Evolutionary conservation across 2,113 vertebrate genomes (phyloP).

Genomic region (Elanus axillaris): DNA sequence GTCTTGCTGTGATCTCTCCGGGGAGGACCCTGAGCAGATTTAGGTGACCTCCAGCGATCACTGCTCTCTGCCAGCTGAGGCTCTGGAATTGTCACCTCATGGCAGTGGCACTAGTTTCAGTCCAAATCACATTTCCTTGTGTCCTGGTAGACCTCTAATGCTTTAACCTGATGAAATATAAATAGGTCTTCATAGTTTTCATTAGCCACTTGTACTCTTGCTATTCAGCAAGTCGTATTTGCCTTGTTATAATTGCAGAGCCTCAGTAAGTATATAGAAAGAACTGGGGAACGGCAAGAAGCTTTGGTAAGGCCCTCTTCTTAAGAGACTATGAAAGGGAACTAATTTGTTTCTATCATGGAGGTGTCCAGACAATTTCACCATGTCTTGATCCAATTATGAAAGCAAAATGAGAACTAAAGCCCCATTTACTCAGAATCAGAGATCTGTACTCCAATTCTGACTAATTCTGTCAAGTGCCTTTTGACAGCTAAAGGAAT

Average conservation of each 20-base stretch:
- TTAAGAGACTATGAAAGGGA: neutral
- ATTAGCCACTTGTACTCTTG: neutral
- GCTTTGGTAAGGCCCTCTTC: neutral
- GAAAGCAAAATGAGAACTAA: neutral
- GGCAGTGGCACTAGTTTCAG: accelerated
- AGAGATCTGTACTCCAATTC: neutral
- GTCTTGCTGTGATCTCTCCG: accelerated
- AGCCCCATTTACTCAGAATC: neutral
- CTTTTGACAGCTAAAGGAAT: neutral
- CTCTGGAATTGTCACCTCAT: neutral
- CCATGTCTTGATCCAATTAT: neutral
- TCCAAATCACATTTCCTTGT: neutral
- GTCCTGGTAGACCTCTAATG: neutral
- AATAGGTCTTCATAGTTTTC: neutral
- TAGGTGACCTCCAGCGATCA: neutral
- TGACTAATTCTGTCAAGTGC: neutral
- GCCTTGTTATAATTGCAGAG: neutral
- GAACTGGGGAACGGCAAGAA: neutral
- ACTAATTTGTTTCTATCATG: neutral
- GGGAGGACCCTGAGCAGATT: neutral
- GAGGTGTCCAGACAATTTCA: neutral
- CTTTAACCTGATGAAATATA: neutral
- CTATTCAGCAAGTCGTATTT: neutral
- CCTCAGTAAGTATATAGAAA: neutral
- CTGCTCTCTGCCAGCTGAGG: neutral